Conservation (phyloP, 2,797 vertebrate species). For the Onychomys torridus region DNA sequence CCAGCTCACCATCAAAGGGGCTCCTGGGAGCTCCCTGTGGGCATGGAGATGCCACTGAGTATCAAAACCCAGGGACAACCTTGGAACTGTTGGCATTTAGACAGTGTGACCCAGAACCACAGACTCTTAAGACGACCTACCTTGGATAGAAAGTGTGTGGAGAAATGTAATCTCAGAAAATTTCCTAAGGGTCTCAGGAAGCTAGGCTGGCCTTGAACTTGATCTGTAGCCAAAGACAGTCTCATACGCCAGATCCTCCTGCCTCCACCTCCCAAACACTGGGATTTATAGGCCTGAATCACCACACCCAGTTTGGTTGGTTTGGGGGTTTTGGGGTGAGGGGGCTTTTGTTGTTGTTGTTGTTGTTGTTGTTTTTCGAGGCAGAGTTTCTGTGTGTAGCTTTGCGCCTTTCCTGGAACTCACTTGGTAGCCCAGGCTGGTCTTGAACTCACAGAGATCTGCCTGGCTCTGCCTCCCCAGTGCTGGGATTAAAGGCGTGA, state of each 20-base stretch:
- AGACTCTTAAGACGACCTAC: neutral
- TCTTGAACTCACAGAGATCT: too few relatives aligned
- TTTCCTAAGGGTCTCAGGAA: neutral
- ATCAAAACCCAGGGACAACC: neutral
- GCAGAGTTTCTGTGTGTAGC: too few relatives aligned
- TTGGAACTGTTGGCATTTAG: neutral
- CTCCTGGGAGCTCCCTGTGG: slow-evolving; percentile 28
- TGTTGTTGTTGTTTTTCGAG: too few relatives aligned
- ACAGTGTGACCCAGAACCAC: neutral
- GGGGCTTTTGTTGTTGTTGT: neutral
- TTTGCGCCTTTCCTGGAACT: too few relatives aligned
- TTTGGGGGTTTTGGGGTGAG: neutral
- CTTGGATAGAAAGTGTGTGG: neutral
- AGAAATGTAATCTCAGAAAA: neutral
- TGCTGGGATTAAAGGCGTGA: neutral
- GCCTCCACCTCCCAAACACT: neutral
- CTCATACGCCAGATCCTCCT: neutral
- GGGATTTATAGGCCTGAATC: neutral
- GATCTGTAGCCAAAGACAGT: too few relatives aligned
- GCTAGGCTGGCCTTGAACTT: neutral
- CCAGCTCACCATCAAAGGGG: slow-evolving; percentile 53
- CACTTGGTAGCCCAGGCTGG: too few relatives aligned
- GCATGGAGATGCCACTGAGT: neutral
- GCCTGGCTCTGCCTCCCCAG: neutral
- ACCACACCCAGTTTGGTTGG: neutral